Conservation (phyloP, 2,113 vertebrate genomes). For the Brachyhypopomus gauderio region DNA sequence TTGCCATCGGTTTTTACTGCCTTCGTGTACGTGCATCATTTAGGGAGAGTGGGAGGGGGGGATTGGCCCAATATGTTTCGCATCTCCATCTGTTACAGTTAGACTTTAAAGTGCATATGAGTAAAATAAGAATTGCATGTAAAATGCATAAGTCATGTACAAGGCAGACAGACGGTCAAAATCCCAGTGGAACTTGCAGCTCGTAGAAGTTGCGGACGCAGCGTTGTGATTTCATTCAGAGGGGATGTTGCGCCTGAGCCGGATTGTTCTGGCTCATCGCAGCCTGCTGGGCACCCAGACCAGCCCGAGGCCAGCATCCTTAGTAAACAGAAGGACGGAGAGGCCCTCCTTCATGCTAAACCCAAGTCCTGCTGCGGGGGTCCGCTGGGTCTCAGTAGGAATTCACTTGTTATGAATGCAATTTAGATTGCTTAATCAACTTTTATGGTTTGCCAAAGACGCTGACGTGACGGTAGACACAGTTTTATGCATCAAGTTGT, state of each 20-base stretch:
- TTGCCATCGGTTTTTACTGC: not conserved
- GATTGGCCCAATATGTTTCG: not conserved
- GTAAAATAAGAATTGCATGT: constrained; percentile 39
- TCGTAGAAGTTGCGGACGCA: constrained; percentile 65
- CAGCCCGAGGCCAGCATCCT: constrained; percentile 63
- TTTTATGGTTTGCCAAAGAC: constrained; percentile 24
- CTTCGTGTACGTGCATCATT: not conserved
- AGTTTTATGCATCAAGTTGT: not conserved
- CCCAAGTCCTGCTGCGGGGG: constrained; percentile 70
- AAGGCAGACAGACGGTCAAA: constrained; percentile 56
- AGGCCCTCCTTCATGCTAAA: constrained; percentile 56
- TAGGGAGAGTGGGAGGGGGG: not conserved
- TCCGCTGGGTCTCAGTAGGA: constrained; percentile 41
- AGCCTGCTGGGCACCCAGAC: constrained; percentile 71
- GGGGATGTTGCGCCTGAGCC: constrained; percentile 59
- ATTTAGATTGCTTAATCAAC: constrained; percentile 43
- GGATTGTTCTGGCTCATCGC: constrained; percentile 73
- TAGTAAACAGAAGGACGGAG: constrained; percentile 51
- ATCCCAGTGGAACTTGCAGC: constrained; percentile 62
- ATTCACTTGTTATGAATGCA: constrained; percentile 41
- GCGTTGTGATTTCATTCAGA: constrained; percentile 71
- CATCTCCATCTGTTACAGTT: constrained; percentile 22
- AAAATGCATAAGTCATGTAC: constrained; percentile 23
- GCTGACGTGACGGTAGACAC: not conserved
- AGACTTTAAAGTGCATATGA: constrained; percentile 1